Evolutionary conservation across 1,140 invertebrate genomes (phyloP), one percentile per base, ranked within the genome.

Genomic region (Galleria mellonella): DNA sequence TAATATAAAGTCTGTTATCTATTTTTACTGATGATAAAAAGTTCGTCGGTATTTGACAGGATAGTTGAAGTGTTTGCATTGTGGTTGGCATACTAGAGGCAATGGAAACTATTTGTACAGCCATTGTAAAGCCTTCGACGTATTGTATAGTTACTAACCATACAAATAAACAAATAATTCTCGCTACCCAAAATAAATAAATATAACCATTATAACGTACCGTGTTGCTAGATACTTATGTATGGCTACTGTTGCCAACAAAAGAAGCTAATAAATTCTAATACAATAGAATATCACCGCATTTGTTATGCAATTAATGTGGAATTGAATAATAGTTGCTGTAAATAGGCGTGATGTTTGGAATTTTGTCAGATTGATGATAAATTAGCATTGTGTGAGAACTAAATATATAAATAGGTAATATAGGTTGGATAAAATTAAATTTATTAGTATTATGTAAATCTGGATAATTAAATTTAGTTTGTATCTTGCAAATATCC

Each of bases 241-340:
- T 32, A 31, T 30, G 31, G 39, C 15, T 12, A 28, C 35, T 37
- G 35, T 40, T 32, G 43, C 31, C 43, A 43, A 82, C 66, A 78
- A 77, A 61, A 61, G 63, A 51, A 60, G 46, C 41, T 56, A 78
- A 82, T 79, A 81, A 81, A 79, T 83, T 58, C 48, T 62, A 60
- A 56, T 66, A 68, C 60, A 75, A 75, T 66, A 58, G 52, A 45
- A 39, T 64, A 72, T 76, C 70, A 74, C 66, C 73, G 73, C 70
- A 76, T 74, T 77, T 62, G 77, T 74, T 72, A 70, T 69, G 73
- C 77, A 79, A 82, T 82, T 74, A 67, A 66, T 69, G 10, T 13
- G 35, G 17, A 37, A 37, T 37, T 51, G 55, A 40, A 53, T 47
- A 51, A 45, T 51, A 36, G 13, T 38, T 35, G 23, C 27, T 41